phyloP scores from a whole-genome alignment of 2,888 invertebrate genomes.

The Cybosia mesomella region DNA sequence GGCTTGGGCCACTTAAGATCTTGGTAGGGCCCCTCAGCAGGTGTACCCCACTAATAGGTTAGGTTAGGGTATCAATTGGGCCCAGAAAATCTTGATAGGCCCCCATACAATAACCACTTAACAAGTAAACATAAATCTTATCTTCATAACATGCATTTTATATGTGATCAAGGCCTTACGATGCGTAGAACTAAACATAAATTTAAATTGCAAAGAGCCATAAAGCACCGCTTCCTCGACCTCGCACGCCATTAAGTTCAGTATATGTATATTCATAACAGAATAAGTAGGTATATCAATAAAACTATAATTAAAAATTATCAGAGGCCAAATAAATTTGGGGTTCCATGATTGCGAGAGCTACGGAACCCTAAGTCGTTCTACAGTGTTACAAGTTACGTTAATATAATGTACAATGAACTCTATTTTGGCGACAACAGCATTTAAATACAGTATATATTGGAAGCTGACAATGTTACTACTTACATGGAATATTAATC shows the following conservation, averaged over 20 bases:
- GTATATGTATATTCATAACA: not conserved
- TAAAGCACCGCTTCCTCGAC: slow-evolving; percentile 2
- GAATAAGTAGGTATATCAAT: not conserved
- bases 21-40: too few species aligned
- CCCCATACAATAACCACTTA: not conserved
- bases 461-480: too few species aligned
- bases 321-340: not conserved
- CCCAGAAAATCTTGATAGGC: not conserved
- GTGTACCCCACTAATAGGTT: too few species aligned
- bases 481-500: too few species aligned
- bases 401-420: too few species aligned
- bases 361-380: too few species aligned
- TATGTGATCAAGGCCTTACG: slow-evolving; percentile 2
- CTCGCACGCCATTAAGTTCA: not conserved
- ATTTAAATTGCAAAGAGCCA: slow-evolving; percentile 3
- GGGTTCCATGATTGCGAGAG: too few species aligned
- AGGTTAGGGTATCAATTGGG: too few species aligned
- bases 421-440: too few species aligned
- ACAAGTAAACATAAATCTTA: not conserved
- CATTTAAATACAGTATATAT: too few species aligned
- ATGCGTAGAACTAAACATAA: not conserved
- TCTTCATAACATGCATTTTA: not conserved
- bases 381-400: too few species aligned
- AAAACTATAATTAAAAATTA: slow-evolving; percentile 1
- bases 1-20: too few species aligned